Conservation (phyloP, 2,113 vertebrate species). For the Okapia johnstoni region DNA sequence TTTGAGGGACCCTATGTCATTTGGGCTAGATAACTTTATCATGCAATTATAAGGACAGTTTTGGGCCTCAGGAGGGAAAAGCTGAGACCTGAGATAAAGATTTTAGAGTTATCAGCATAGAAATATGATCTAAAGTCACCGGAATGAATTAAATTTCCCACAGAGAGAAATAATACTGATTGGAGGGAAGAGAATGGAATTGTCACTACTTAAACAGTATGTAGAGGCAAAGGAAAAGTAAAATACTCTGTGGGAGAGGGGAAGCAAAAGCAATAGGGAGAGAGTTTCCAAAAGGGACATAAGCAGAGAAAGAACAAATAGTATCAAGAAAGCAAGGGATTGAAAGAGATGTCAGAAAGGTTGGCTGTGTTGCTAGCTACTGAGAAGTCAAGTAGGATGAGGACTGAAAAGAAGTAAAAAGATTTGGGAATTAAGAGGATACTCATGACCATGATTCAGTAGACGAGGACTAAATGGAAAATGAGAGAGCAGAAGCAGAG, state of each 20-base stretch:
- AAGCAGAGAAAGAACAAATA: neutral
- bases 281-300: neutral
- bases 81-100: neutral
- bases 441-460: neutral
- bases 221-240: neutral
- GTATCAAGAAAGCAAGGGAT: neutral
- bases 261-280: neutral
- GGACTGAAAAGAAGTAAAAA: neutral
- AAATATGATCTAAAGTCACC: neutral
- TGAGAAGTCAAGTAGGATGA: neutral
- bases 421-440: neutral
- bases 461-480: neutral
- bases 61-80: neutral
- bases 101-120: neutral
- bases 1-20: neutral
- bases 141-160: constrained; percentile 16
- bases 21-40: neutral
- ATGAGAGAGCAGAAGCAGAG: neutral
- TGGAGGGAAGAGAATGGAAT: neutral
- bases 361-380: neutral
- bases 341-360: neutral
- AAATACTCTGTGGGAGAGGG: neutral
- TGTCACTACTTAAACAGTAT: neutral
- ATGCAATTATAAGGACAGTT: neutral
- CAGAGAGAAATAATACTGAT: neutral